Percentiles rank a stretch among this genome's conserved stretches.
Evolutionary conservation across 53 echinoderm and acorn worm species (phyloP).

Genomic region (Crossaster papposus): DNA sequence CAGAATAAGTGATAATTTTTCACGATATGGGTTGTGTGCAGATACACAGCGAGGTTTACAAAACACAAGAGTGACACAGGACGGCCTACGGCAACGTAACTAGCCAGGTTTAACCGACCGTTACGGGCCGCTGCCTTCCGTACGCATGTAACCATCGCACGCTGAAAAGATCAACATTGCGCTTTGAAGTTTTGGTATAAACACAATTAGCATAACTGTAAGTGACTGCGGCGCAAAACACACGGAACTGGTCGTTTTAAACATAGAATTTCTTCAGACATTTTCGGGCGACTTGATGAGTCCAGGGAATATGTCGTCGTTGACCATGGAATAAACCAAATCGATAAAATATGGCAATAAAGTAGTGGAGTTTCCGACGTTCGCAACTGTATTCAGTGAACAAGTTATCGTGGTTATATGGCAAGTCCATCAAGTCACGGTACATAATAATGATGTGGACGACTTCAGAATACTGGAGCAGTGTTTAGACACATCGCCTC

Average conservation of each 20-base stretch:
- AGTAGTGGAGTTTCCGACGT: neutral
- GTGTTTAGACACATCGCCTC: conserved; percentile 29
- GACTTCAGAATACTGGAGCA: neutral
- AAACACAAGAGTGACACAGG: conserved; percentile 7
- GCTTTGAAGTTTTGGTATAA: neutral
- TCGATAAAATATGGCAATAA: neutral
- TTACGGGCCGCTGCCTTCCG: neutral
- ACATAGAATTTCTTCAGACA: neutral
- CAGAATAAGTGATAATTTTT: neutral
- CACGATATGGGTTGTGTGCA: neutral
- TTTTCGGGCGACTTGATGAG: neutral
- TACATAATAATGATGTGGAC: conserved; percentile 42
- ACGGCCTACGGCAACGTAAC: conserved; percentile 28
- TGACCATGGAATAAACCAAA: neutral
- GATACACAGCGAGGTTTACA: conserved; percentile 8
- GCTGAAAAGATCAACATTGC: neutral
- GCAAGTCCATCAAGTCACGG: conserved; percentile 1
- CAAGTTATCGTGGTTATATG: neutral
- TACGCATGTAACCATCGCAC: neutral
- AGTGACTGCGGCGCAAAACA: neutral
- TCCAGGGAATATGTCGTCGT: neutral
- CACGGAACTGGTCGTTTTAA: neutral
- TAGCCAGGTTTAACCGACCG: conserved; percentile 20
- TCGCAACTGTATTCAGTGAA: neutral
- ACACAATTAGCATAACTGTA: neutral